phyloP scores from a whole-genome alignment of 2,113 vertebrate species.

The Candoia aspera region DNA sequence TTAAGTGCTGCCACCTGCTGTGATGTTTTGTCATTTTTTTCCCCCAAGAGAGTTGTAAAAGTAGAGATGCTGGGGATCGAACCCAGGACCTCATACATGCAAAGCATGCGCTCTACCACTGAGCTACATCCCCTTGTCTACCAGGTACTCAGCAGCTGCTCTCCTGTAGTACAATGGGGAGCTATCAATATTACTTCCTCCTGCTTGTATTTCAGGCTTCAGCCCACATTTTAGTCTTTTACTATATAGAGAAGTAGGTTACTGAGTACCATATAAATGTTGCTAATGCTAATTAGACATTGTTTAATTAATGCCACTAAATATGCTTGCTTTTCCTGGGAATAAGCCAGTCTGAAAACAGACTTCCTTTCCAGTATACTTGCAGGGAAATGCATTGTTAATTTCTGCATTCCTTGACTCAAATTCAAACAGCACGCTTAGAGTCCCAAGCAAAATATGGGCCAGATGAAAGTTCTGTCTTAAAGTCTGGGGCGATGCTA shows the following conservation, averaged over 20 bases:
- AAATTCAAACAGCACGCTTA: neutral
- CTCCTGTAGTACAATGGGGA: neutral
- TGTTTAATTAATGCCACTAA: neutral
- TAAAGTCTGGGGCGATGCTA: neutral
- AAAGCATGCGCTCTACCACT: conserved; percentile 22
- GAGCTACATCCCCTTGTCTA: neutral
- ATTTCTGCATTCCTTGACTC: neutral
- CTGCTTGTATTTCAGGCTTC: neutral
- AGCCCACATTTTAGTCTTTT: neutral
- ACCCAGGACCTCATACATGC: conserved; percentile 18
- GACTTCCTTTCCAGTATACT: neutral
- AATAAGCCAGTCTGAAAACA: neutral
- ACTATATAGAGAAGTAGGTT: neutral
- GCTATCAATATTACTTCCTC: too few relatives aligned
- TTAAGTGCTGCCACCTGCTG: neutral
- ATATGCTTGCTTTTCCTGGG: neutral
- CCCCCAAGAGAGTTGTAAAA: neutral
- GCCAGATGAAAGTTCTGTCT: neutral
- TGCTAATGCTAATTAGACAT: neutral
- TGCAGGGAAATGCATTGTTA: neutral
- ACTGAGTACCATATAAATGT: neutral
- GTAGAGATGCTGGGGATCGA: conserved; percentile 10
- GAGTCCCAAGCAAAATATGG: too few relatives aligned
- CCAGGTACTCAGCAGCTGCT: accelerated
- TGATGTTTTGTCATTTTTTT: neutral